Conservation (phyloP, 2,888 invertebrate genomes). For the Polyommatus iphigenia region DNA sequence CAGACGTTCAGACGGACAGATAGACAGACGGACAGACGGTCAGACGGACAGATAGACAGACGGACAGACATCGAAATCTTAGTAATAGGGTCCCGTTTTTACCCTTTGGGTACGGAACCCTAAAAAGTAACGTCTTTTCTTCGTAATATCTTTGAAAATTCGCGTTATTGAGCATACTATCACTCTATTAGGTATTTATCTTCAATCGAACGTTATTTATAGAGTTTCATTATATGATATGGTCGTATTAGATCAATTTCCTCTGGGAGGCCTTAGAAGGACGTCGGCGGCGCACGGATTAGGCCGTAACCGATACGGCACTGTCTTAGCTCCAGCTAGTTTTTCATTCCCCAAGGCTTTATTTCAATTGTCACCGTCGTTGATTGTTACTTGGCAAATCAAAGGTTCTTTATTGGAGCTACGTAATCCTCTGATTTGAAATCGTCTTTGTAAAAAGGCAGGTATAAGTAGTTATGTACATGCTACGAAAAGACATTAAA, state of each 20-base stretch:
- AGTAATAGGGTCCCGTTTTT: too few relatives aligned
- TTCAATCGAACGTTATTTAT: slow-evolving; percentile 34
- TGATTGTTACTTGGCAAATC: background rate
- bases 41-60: too few relatives aligned
- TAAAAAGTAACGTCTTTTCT: too few relatives aligned
- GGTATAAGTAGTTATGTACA: too few relatives aligned
- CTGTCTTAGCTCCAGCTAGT: slow-evolving; percentile 15
- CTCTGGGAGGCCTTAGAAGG: slow-evolving; percentile 35
- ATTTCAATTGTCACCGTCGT: background rate
- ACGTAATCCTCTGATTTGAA: background rate
- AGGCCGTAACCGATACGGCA: slow-evolving; percentile 31
- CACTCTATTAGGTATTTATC: background rate
- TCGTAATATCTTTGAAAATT: too few relatives aligned
- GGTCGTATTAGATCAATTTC: slow-evolving; percentile 37
- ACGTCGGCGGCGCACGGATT: slow-evolving; percentile 30
- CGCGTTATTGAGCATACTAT: too few relatives aligned
- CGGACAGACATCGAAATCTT: too few relatives aligned
- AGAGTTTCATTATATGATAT: slow-evolving; percentile 37
- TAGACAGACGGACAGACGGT: too few relatives aligned
- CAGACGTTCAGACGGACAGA: too few relatives aligned
- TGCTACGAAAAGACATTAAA: too few relatives aligned
- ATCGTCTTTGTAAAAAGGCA: background rate
- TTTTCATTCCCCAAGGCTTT: slow-evolving; percentile 11
- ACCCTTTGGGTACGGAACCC: too few relatives aligned
- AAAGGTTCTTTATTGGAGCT: background rate